Base-by-base conservation (phyloP, 2,113 vertebrate species). In the Corydoras maculifer region DNA sequence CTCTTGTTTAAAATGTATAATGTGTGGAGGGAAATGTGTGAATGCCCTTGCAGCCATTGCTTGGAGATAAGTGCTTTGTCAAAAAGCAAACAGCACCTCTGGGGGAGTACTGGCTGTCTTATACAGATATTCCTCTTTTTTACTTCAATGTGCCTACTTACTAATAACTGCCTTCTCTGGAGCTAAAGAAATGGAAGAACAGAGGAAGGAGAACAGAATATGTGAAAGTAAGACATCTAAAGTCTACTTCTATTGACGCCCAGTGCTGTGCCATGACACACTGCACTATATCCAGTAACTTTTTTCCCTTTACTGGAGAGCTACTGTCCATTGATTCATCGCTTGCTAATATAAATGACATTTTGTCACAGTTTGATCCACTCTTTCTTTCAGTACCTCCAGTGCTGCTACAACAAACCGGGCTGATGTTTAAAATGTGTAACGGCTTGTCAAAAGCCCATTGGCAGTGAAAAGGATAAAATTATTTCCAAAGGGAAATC, bases 81-180 rank as follows among this genome's bases (percentile, higher is more conserved):
- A 71, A 78, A 81, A 87, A 85, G 85, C 84, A 84, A 84, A 86
- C 82, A 85, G 77, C 60, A 82, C 86, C 86, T 43, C 75, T 75
- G 76, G 84, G 86, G 69, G 77, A 81, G 77, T 78, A 79, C 79
- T 82, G 79, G 78, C 83, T 74, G 80, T 82, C 75, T 81, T 65
- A 84, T 86, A 80, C 83, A 86, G 86, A 88, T 90, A 83, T 81
- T 77, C 73, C 78, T 79, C 77, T 75, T 80, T 78, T 76, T 79
- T 53, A 2, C 13, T 72, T 74, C 67, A 81, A 72, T 78, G 68
- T 79, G 50, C 66, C 79, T 77, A 85, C 84, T 82, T 69, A 64
- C 80, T 84, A 83, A 84, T 85, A 81, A 87, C 84, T 86, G 86
- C 81, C 84, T 84, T 74, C 82, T 79, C 82, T 75, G 30, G 54